Evolutionary conservation across 2,888 invertebrate genomes (phyloP).

Genomic region (Ormyrus nitidulus): DNA sequence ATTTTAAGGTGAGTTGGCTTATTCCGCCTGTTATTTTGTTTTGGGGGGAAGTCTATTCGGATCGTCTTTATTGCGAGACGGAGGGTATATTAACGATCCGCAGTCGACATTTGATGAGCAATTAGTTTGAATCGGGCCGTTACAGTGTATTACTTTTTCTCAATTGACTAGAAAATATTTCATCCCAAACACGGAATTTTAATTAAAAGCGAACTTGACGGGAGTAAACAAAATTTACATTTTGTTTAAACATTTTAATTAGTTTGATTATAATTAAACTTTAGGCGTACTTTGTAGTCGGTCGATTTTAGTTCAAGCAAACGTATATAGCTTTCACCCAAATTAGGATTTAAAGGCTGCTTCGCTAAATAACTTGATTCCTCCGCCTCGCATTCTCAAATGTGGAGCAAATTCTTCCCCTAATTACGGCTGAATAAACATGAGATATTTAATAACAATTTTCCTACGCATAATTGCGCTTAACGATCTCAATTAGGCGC

Average conservation of each 20-base stretch:
- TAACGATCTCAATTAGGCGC: slow-evolving; percentile 30
- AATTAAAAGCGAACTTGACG: too few species aligned
- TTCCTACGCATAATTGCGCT: slow-evolving; percentile 13
- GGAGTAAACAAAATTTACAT: too few species aligned
- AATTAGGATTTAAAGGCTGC: too few species aligned
- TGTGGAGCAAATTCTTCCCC: neutral
- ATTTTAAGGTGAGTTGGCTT: slow-evolving; percentile 13
- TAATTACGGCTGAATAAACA: too few species aligned
- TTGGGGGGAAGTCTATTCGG: neutral
- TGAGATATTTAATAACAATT: neutral
- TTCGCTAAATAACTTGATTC: too few species aligned
- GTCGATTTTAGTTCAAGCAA: too few species aligned
- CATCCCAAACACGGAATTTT: too few species aligned
- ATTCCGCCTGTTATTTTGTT: neutral
- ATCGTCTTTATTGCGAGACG: neutral
- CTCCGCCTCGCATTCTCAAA: too few species aligned
- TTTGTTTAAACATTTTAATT: too few species aligned
- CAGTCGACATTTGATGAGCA: slow-evolving; percentile 5
- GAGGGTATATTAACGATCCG: neutral
- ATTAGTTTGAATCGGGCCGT: neutral
- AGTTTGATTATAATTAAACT: too few species aligned
- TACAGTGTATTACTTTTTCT: neutral
- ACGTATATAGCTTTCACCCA: too few species aligned
- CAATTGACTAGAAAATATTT: neutral
- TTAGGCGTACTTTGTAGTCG: too few species aligned